Base-by-base conservation (phyloP, 1,140 invertebrate species). In the Adoxophyes honmai region DNA sequence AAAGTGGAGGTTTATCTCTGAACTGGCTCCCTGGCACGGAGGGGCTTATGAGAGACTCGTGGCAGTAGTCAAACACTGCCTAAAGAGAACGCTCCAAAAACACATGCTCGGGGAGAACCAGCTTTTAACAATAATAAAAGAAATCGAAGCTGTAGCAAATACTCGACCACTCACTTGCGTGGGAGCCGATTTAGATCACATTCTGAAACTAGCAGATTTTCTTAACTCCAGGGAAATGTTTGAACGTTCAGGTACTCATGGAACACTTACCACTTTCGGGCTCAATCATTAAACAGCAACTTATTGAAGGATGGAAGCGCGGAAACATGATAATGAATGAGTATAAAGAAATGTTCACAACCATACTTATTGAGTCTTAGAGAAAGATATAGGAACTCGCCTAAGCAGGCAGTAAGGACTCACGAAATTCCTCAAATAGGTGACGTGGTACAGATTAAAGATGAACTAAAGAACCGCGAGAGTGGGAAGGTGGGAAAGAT, bases 31-130 rank as follows among this genome's bases (percentile, higher is more conserved):
- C 1, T 56, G 54, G 54, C 35, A 38, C 11, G 54, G 54, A 2
- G 54, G 36, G 1, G 38, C 39, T 9, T 56, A 56, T 42, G 54
- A 56, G 39, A 38, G 54, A 56, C 21, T 56, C 4, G 33, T 56
- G 4, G 36, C 13, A 8, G 10, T 55, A 8, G 52, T 55, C 1
- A 55, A 55, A 36, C 34, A 55, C 7, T 55, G 52, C 34, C 13
- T 55, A 18, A 55, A 37, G 14, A 4, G 52, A 35, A 14, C 52
- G 1, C 15, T 55, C 5, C 34, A 55, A 4, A 55, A 11, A 8
- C 52, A 18, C 7, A 15, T 21, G 2, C 35, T 55, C 1, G 7
- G 1, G 5, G 52, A 55, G 1, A 55, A 16, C n/a, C 34, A 55
- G 15, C 14, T 55, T 3, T 4, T 8, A 1, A 55, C 52, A 9